Evolutionary conservation across 1,140 invertebrate genomes (phyloP), one percentile per base, ranked within the genome.

Genomic region (Ruditapes philippinarum): DNA sequence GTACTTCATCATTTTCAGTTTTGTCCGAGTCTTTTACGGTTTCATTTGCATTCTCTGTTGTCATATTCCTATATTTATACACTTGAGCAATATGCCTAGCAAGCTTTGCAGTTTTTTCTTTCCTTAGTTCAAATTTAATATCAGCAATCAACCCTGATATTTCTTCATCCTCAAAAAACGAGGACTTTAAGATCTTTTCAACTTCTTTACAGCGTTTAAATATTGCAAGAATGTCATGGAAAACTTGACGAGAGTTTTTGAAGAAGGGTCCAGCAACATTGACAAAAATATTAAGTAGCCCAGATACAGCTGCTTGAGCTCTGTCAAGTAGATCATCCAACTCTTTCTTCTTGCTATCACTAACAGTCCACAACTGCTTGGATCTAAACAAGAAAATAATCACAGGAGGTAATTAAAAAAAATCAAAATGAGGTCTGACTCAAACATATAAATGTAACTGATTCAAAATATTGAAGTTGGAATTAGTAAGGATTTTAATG

Each of bases 111-210:
- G 86, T 79, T 49, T 92, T 94, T 89, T 93, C 93, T 62, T 89
- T 91, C 33, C 88, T 90, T 57, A 94, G 31, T 40, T 92, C 91
- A 36, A 51, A 36, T 60, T 92, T 92, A 5, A 94, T 90, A 62
- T 91, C 82, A 1, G 89, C 76, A 40, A 95, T 92, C 31, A 94
- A 82, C 17, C 81, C 82, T 38, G 86, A 73, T 36, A 95, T 85
- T 51, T 93, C 92, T 11, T 91, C 78, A 57, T 92, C 93, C 40
- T 92, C 87, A 83, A 94, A 94, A 74, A 91, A 94, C 19, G 86
- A 91, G 2, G 94, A 92, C 91, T 98, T 97, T 38, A 97, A 95
- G 70, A 94, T 93, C 79, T 94, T 95, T 88, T 96, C 95, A 62
- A 94, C 86, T 79, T 95, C 94, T 70, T 94, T 91, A 62, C 95